These are phyloP conservation scores for Chaetura pelagica DNA, from an alignment of 2,113 vertebrate genomes.

Conservation along the genomic window DNA sequence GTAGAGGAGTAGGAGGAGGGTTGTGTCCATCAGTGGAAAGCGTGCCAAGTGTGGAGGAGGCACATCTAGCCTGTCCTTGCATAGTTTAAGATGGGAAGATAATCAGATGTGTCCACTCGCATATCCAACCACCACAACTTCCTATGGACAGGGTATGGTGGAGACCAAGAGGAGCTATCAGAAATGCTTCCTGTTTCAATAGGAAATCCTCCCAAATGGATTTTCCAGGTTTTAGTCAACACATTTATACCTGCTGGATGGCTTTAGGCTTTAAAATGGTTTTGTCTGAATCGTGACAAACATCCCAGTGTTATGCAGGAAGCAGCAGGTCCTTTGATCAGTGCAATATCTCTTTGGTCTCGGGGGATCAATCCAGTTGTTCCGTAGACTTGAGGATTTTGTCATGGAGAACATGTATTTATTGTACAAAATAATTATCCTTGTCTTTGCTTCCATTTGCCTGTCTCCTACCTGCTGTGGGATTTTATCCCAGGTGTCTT, in stretches of 20 bases:
- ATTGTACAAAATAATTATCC: not conserved
- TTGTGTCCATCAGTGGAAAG: not conserved
- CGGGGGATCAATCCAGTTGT: not conserved
- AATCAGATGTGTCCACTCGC: not conserved
- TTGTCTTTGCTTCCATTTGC: not conserved
- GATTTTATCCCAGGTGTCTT: not conserved
- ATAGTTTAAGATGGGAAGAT: not conserved
- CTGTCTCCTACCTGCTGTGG: not conserved
- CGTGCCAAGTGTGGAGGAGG: fast-evolving
- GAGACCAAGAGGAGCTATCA: not conserved
- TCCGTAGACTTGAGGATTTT: not conserved
- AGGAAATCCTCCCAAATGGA: not conserved
- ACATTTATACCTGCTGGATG: not conserved
- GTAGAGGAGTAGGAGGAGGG: not conserved
- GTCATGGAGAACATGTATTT: not conserved
- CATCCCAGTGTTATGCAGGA: not conserved
- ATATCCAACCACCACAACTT: not conserved
- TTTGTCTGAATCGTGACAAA: not conserved
- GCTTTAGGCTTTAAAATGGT: not conserved
- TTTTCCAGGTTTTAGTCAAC: not conserved
- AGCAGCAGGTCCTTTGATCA: constrained; percentile 4
- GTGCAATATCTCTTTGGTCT: not conserved
- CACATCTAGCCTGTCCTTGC: not conserved
- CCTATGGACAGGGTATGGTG: not conserved
- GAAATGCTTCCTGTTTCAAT: not conserved